Conservation (phyloP, 2,113 vertebrate species). For the Gallinago media region DNA sequence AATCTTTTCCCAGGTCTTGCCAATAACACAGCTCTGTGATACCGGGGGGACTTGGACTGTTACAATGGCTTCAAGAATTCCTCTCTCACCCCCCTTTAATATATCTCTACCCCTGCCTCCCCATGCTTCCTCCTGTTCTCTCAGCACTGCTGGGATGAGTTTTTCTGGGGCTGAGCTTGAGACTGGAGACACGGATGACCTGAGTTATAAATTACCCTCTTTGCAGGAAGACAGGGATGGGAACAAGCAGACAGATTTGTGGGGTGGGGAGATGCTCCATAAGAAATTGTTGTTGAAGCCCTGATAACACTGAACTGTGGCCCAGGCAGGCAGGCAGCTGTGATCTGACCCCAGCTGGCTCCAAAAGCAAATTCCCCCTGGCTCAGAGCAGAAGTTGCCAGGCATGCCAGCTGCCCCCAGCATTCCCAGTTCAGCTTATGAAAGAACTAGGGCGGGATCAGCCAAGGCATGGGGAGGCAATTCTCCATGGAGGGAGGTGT, state of each 20-base stretch:
- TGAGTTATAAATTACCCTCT: neutral
- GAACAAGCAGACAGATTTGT: neutral
- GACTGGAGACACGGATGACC: neutral
- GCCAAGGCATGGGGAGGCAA: neutral
- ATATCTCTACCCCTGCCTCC: neutral
- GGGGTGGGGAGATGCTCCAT: neutral
- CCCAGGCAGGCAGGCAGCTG: neutral
- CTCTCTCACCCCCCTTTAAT: neutral
- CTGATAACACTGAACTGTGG: neutral
- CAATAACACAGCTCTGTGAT: neutral
- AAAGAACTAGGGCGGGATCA: slow-evolving; percentile 13
- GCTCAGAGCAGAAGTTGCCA: slow-evolving; percentile 38
- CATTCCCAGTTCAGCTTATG: neutral
- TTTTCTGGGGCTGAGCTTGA: neutral
- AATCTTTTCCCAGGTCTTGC: neutral
- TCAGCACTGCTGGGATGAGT: neutral
- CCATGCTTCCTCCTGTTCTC: neutral
- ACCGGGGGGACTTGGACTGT: neutral
- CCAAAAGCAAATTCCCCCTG: neutral
- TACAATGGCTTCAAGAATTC: neutral
- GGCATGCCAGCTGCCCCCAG: slow-evolving; percentile 39
- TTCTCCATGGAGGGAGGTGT: neutral
- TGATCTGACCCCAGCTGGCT: slow-evolving; percentile 47
- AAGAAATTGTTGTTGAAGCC: neutral
- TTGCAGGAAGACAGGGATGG: neutral